These are phyloP conservation scores for Drosophila kuntzei DNA, from an alignment of 2,888 invertebrate species.

Conservation along the genomic window DNA sequence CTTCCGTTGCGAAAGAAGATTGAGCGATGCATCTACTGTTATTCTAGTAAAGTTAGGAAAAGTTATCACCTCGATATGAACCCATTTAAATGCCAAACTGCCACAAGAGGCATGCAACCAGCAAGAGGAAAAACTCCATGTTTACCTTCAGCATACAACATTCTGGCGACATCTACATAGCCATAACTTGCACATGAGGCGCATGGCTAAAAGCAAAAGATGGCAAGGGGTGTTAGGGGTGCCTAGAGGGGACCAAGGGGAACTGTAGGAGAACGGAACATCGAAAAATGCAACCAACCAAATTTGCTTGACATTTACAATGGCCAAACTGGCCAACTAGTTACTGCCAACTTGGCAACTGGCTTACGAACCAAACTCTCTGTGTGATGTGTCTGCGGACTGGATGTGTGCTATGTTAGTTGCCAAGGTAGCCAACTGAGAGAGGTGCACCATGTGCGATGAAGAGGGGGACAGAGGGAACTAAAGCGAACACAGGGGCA, in stretches of 20 bases:
- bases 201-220: slow-evolving; percentile 7
- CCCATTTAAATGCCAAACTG: slow-evolving; percentile 63
- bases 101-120: slow-evolving; percentile 33
- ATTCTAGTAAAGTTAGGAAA: slow-evolving; percentile 11
- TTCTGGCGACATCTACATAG: slow-evolving; percentile 61
- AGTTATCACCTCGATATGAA: slow-evolving; percentile 54
- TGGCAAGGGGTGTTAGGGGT: not conserved
- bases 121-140: slow-evolving; percentile 35
- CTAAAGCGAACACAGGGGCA: slow-evolving; percentile 26
- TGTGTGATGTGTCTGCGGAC: slow-evolving; percentile 32
- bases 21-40: slow-evolving; percentile 44
- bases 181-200: slow-evolving; percentile 51
- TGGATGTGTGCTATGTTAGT: not conserved
- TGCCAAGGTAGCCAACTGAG: slow-evolving; percentile 5
- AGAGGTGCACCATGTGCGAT: not conserved
- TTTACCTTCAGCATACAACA: slow-evolving; percentile 53
- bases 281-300: slow-evolving; percentile 66
- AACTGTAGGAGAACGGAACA: slow-evolving; percentile 10
- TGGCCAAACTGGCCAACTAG: slow-evolving; percentile 68
- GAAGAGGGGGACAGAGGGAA: not conserved
- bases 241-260: not conserved
- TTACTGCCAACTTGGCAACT: slow-evolving; percentile 49
- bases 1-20: slow-evolving; percentile 25
- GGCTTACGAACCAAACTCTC: slow-evolving; percentile 29
- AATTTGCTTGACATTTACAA: slow-evolving; percentile 80